These are phyloP conservation scores for Penaeus vannamei DNA, from an alignment of 1,140 invertebrate species.

Conservation along the genomic window DNA sequence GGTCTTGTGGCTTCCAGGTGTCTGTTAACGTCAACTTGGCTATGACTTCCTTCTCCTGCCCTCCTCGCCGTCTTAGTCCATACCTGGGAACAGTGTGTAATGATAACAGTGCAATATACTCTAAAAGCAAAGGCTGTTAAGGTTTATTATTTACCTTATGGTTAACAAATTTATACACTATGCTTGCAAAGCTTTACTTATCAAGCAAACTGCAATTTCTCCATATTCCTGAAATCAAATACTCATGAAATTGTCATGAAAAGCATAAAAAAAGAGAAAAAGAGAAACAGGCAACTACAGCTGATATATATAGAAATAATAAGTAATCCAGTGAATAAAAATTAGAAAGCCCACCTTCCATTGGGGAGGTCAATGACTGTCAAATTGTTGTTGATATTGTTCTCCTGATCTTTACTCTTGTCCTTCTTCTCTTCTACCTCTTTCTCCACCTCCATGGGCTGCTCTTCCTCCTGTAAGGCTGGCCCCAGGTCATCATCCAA, in stretches of 20 bases:
- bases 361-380: slow-evolving; percentile 47
- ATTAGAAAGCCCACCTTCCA: slow-evolving; percentile 19
- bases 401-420: slow-evolving; percentile 33
- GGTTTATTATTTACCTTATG: no score
- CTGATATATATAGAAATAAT: neutral
- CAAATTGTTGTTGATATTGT: slow-evolving; percentile 37
- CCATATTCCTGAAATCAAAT: no score
- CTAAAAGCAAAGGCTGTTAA: no score
- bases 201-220: no score
- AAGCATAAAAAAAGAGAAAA: neutral
- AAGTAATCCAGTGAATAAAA: no score
- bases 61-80: slow-evolving; percentile 48
- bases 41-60: slow-evolving; percentile 35
- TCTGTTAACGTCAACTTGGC: slow-evolving; percentile 56
- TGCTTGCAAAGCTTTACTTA: no score
- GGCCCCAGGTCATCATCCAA: neutral
- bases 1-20: slow-evolving; percentile 63
- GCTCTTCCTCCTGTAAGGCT: neutral
- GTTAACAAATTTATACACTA: no score
- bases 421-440: slow-evolving; percentile 21
- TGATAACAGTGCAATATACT: no score
- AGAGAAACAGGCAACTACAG: neutral
- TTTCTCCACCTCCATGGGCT: slow-evolving; percentile 19
- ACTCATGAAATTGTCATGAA: no score
- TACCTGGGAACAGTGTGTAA: slow-evolving; percentile 28